Base-by-base conservation (phyloP, 2,113 vertebrate genomes). In the Picathartes gymnocephalus region DNA sequence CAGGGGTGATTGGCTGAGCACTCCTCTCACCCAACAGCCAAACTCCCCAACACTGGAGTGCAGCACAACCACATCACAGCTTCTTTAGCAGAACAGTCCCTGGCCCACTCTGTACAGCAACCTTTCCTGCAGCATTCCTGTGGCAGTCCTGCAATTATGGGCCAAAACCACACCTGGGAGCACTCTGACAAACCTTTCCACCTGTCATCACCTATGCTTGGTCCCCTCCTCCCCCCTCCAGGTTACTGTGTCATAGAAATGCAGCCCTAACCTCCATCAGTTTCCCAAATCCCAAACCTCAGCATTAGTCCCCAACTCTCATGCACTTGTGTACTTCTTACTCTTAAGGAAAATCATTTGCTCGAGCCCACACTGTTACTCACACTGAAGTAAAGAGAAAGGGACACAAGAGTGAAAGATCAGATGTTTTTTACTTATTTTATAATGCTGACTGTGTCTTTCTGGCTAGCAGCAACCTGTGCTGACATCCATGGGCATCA, bases 41-140 rank as follows among this genome's bases (percentile, higher is more conserved):
- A 83, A 83, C 17, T 4, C 21, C 58, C 12, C 1, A 0, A 50
- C 5, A 1, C 4, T 31, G 19, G 33, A 47, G n/a, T 2, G 8
- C 13, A 30, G 21, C 23, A 30, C 4, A 22, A 24, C 12, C 2
- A 1, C 3, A 7, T 21, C n/a, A 35, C 45, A 35, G 23, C 21
- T 44, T 11, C 61, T n/a, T 23, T 4, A 60, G 27, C 14, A 39
- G 17, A 72, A 22, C 3, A 53, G 14, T 2, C 19, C n/a, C 42
- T 45, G 30, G 21, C 11, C 44, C 18, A 5, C 30, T 7, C 39
- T 7, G 10, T 10, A 14, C 12, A 16, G 4, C 17, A 22, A 7
- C 10, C 4, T 78, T 27, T 40, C 9, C 81, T 73, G 50, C 19
- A 53, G 58, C 21, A 19, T 24, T 33, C 42, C 54, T 65, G 73